Conservation (phyloP, 2,797 vertebrate species). For the Aplochiton taeniatus region DNA sequence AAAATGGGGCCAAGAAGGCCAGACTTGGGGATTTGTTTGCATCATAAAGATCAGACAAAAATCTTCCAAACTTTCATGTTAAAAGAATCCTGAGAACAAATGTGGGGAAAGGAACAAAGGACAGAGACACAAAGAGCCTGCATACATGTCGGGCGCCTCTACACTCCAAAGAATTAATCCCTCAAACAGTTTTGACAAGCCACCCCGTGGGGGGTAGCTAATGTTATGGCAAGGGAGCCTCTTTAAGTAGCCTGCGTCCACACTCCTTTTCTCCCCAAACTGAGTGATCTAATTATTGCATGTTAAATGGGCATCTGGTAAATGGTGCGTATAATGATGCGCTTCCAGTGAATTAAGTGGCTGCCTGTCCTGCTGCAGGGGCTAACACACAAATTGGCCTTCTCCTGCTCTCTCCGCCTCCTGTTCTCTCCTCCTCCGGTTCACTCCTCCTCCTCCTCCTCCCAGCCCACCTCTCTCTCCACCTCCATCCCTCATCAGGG, state of each 20-base stretch:
- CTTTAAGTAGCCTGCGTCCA: slow-evolving; percentile 70
- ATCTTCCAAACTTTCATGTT: neutral
- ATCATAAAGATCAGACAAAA: neutral
- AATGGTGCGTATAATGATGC: slow-evolving; percentile 86
- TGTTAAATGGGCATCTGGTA: slow-evolving; percentile 87
- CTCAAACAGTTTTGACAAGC: slow-evolving; percentile 79
- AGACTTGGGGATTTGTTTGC: neutral
- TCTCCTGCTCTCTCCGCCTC: slow-evolving; percentile 57
- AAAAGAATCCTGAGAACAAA: slow-evolving; percentile 9
- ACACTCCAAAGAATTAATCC: slow-evolving; percentile 71
- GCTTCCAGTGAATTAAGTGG: slow-evolving; percentile 82
- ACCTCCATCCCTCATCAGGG: slow-evolving; percentile 51
- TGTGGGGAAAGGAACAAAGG: slow-evolving; percentile 56
- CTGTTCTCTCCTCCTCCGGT: slow-evolving; percentile 32
- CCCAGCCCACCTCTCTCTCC: slow-evolving; percentile 24
- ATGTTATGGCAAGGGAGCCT: slow-evolving; percentile 77
- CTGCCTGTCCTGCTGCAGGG: slow-evolving; percentile 77
- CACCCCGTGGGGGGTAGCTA: slow-evolving; percentile 72
- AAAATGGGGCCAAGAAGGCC: neutral
- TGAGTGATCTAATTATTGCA: slow-evolving; percentile 86
- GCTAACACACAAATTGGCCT: slow-evolving; percentile 78
- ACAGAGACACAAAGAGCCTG: slow-evolving; percentile 29
- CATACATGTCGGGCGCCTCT: slow-evolving; percentile 49
- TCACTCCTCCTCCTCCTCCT: slow-evolving; percentile 5
- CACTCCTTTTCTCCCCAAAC: slow-evolving; percentile 56